Evolutionary conservation across 2,113 vertebrate genomes (phyloP), one percentile per base, ranked within the genome.

Genomic region (Sturnus vulgaris): DNA sequence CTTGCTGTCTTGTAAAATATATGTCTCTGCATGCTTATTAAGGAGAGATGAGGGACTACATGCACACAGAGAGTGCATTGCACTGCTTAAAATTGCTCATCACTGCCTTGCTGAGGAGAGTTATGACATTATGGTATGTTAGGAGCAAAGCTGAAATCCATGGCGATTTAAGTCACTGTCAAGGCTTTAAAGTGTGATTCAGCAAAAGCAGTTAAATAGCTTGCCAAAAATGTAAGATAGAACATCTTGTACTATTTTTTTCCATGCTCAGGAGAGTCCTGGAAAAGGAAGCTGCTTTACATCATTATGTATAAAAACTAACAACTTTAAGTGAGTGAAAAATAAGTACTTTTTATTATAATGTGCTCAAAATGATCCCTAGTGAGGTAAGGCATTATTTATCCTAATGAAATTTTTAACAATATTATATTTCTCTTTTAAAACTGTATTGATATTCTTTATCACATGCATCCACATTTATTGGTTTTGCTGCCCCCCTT

Each of bases 91-190:
- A 78, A 68, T 94, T 94, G 75, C 90, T 96, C 90, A 93, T 97
- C 95, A 79, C 50, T 73, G 55, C 57, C 82, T 90, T 84, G 82
- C 76, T 94, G 93, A 95, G 85, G n/a, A 91, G 60, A 95, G 59
- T 92, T 94, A 88, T 90, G 85, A 91, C 53, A 91, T 88, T 92
- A 81, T 50, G 40, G 82, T 90, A 86, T 78, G 63, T 70, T 85
- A 85, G 61, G 49, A 95, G 80, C 40, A 96, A 93, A 89, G 78
- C 95, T 97, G 96, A 91, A 94, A 96, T 97, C 69, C 37, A 35
- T 82, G 92, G 81, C 69, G 77, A 86, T 94, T 97, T 96, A 92
- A 96, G 82, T 97, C 77, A 94, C 95, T 96, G 94, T 94, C 94
- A 95, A 85, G 83, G 7, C 68, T 92, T 92, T 84, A 83, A 97